These are phyloP conservation scores for Trachythela sp. DNA, from an alignment of 64 coral and sea anemone species.

Conservation along the genomic window DNA sequence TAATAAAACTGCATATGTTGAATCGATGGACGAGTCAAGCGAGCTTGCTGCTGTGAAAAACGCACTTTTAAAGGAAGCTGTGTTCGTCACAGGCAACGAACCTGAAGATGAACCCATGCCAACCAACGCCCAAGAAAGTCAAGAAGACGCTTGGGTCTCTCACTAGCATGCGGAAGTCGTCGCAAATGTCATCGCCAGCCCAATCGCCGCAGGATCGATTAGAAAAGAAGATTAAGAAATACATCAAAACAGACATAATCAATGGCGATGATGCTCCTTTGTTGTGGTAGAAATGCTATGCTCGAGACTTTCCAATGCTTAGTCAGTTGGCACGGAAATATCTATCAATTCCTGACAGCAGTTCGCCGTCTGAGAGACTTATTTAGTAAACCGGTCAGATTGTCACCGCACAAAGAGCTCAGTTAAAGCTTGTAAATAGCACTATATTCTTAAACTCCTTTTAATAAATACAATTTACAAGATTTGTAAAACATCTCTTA, in stretches of 20 bases:
- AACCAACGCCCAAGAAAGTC: too few relatives aligned
- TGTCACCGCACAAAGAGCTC: background rate
- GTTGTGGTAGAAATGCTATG: constrained; percentile 1
- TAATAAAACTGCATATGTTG: too few relatives aligned
- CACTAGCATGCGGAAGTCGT: background rate
- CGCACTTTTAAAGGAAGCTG: too few relatives aligned
- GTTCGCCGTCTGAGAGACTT: constrained; percentile 8
- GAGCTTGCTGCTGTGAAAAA: too few relatives aligned
- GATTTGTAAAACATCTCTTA: too few relatives aligned
- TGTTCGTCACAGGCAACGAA: too few relatives aligned
- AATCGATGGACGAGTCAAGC: too few relatives aligned
- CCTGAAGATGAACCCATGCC: too few relatives aligned
- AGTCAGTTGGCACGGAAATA: background rate
- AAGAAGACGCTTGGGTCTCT: background rate
- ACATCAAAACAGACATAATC: background rate
- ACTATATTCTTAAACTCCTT: too few relatives aligned
- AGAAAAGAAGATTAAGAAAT: background rate
- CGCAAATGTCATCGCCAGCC: background rate
- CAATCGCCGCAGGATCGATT: background rate
- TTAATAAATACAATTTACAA: too few relatives aligned
- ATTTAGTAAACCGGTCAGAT: background rate
- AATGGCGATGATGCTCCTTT: constrained; percentile 10
- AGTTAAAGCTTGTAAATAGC: background rate
- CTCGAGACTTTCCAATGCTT: background rate
- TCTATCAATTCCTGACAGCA: background rate